phyloP scores from a whole-genome alignment of 2,797 vertebrate genomes.

The Odontamblyopus rebecca region DNA sequence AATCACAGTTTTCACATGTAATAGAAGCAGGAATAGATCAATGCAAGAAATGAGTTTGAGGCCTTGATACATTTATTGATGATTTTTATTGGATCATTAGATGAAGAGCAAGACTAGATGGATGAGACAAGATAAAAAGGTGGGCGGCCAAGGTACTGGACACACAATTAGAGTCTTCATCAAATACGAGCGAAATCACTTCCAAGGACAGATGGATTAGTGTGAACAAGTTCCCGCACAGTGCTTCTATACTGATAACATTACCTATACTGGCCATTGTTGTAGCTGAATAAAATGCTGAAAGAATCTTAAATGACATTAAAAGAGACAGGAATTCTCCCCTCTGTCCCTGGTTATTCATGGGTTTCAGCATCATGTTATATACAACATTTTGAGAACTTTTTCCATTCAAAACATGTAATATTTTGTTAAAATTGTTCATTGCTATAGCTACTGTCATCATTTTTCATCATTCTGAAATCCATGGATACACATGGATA shows the following conservation, averaged over 20 bases:
- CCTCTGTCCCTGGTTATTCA: too few species aligned
- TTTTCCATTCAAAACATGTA: too few species aligned
- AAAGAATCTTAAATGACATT: too few species aligned
- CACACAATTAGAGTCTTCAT: slow-evolving; percentile 22
- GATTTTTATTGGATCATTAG: slow-evolving; percentile 28
- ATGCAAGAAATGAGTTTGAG: slow-evolving; percentile 5
- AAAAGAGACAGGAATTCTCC: too few species aligned
- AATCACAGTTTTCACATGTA: background rate
- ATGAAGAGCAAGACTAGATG: slow-evolving; percentile 9
- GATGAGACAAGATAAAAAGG: slow-evolving; percentile 11
- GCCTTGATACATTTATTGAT: slow-evolving; percentile 24
- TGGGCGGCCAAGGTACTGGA: background rate
- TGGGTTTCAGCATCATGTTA: too few species aligned
- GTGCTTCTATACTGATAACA: background rate
- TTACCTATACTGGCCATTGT: background rate
- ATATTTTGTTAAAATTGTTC: too few species aligned
- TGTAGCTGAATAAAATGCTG: too few species aligned
- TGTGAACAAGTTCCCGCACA: slow-evolving; percentile 1
- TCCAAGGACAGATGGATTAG: slow-evolving; percentile 7
- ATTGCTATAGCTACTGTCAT: too few species aligned
- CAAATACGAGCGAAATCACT: slow-evolving; percentile 19
- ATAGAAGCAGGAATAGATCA: slow-evolving; percentile 2
- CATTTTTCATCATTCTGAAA: too few species aligned
- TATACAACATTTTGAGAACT: too few species aligned
- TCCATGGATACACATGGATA: too few species aligned